Conservation (phyloP, 2,113 vertebrate genomes). For the Phasianus colchicus region DNA sequence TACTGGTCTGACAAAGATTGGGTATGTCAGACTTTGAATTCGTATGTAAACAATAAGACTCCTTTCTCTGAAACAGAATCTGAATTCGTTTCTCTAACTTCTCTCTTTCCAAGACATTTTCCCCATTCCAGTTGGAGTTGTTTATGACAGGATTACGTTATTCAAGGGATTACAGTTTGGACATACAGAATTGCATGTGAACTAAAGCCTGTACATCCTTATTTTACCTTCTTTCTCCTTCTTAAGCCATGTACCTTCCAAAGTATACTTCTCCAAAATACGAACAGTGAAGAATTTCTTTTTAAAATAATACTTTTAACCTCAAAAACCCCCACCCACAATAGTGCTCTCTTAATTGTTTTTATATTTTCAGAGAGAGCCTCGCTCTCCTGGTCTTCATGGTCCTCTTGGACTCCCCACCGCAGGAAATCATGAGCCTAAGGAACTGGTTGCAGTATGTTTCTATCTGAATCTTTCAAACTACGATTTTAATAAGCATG, state of each 20-base stretch:
- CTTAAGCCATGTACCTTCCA: not conserved
- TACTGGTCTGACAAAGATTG: too few species aligned
- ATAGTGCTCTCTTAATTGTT: not conserved
- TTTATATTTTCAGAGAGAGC: slow-evolving; percentile 62
- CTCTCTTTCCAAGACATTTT: not conserved
- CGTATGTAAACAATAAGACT: too few species aligned
- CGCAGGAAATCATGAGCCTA: slow-evolving; percentile 81
- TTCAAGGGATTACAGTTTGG: not conserved
- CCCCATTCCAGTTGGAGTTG: not conserved
- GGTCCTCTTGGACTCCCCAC: slow-evolving; percentile 80
- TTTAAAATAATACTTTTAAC: not conserved
- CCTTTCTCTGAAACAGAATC: too few species aligned
- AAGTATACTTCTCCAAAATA: not conserved
- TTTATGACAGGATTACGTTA: not conserved
- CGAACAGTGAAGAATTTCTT: not conserved
- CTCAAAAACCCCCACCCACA: too few species aligned
- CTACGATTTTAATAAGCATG: not conserved
- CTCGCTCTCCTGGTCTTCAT: slow-evolving; percentile 72
- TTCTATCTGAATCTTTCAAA: not conserved
- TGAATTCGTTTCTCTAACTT: not conserved
- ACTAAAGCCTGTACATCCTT: not conserved
- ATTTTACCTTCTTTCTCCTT: not conserved
- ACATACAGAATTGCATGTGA: not conserved
- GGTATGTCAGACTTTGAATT: too few species aligned
- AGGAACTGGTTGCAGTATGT: slow-evolving; percentile 56